These are phyloP conservation scores for Diaperis boleti DNA, from an alignment of 2,888 invertebrate genomes.

Conservation along the genomic window DNA sequence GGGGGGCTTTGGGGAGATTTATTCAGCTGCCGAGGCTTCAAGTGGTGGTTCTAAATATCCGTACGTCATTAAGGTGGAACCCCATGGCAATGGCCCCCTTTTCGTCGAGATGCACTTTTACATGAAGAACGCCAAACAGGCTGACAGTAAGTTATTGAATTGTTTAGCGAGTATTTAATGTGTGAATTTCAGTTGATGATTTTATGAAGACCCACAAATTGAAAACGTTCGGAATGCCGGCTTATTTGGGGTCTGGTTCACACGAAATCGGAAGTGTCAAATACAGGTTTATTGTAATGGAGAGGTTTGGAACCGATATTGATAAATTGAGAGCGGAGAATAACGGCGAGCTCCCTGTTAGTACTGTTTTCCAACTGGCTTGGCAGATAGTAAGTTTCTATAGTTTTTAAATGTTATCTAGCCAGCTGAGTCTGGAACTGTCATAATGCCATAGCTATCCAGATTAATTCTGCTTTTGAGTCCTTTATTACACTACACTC, in stretches of 20 bases:
- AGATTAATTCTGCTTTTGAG: no score
- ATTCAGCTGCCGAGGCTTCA: slow-evolving; percentile 78
- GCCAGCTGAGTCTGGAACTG: no score
- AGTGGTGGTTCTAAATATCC: slow-evolving; percentile 70
- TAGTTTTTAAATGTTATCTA: no score
- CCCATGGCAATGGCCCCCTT: slow-evolving; percentile 91
- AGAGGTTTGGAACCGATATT: slow-evolving; percentile 89
- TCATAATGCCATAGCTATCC: no score
- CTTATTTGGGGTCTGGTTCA: slow-evolving; percentile 86
- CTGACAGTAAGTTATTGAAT: slow-evolving; percentile 73
- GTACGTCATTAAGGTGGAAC: slow-evolving; percentile 88
- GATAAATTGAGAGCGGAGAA: slow-evolving; percentile 81
- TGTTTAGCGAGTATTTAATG: neutral
- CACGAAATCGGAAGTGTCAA: slow-evolving; percentile 80
- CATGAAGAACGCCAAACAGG: slow-evolving; percentile 78
- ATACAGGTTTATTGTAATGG: slow-evolving; percentile 91
- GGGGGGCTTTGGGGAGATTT: slow-evolving; percentile 96
- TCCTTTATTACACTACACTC: no score
- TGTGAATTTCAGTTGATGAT: slow-evolving; percentile 71
- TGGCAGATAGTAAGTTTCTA: slow-evolving; percentile 83
- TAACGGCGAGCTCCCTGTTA: slow-evolving; percentile 75
- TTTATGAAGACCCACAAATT: slow-evolving; percentile 79
- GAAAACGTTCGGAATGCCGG: slow-evolving; percentile 85
- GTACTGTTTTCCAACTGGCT: slow-evolving; percentile 83
- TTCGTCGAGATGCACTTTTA: slow-evolving; percentile 96